phyloP scores from a whole-genome alignment of 2,888 invertebrate species.

The Camptogramma bilineatum region DNA sequence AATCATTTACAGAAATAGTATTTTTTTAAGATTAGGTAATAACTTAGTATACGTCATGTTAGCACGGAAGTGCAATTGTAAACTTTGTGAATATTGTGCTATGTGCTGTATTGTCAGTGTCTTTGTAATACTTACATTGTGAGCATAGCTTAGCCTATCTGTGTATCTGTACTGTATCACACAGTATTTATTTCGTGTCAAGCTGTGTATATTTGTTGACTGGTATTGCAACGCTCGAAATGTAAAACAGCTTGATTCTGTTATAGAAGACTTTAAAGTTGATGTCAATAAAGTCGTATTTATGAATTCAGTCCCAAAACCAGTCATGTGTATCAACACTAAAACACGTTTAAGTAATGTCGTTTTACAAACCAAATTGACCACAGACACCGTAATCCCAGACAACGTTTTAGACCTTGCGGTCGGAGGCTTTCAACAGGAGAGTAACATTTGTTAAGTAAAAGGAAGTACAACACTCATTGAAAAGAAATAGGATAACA shows the following conservation, averaged over 20 bases:
- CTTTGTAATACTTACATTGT: constrained; percentile 42
- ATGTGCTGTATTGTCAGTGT: constrained; percentile 39
- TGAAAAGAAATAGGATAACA: constrained; percentile 41
- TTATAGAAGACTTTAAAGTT: not conserved
- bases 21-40: not conserved
- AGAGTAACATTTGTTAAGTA: constrained; percentile 74
- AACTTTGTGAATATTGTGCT: constrained; percentile 31
- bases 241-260: not conserved
- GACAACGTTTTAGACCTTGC: constrained; percentile 82
- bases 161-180: constrained; percentile 37
- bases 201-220: constrained; percentile 39
- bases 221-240: constrained; percentile 37
- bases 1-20: not conserved
- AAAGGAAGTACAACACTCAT: constrained; percentile 54
- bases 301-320: constrained; percentile 56
- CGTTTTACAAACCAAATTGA: constrained; percentile 82
- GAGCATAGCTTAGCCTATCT: constrained; percentile 47
- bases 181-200: constrained; percentile 38
- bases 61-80: constrained; percentile 16
- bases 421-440: constrained; percentile 77
- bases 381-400: constrained; percentile 83
- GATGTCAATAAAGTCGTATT: constrained; percentile 43
- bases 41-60: constrained; percentile 19
- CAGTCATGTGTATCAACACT: constrained; percentile 60
- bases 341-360: constrained; percentile 61